Conservation (phyloP, 2,113 vertebrate species). For the Corydoras maculifer region DNA sequence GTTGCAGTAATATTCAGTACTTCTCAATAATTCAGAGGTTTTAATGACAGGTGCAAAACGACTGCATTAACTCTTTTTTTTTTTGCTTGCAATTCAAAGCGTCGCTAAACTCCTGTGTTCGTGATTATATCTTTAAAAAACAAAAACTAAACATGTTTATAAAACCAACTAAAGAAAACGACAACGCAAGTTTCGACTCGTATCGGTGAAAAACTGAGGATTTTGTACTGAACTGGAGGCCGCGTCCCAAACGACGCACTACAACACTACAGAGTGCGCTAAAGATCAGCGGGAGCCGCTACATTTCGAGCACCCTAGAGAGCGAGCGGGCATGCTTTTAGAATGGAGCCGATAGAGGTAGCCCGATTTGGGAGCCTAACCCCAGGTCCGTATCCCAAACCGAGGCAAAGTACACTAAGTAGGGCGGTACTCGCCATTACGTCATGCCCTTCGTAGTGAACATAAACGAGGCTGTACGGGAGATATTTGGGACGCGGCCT, state of each 20-base stretch:
- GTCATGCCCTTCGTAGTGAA: neutral
- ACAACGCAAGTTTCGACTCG: neutral
- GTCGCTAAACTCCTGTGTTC: too few species aligned
- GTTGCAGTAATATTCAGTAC: too few species aligned
- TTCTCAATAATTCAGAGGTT: too few species aligned
- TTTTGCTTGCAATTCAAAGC: too few species aligned
- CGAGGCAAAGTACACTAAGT: neutral
- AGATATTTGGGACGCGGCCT: neutral
- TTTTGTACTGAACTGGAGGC: neutral
- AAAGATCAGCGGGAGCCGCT: too few species aligned
- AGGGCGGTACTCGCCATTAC: neutral
- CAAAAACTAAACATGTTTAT: too few species aligned
- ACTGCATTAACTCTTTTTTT: too few species aligned
- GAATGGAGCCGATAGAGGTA: too few species aligned
- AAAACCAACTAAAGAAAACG: neutral
- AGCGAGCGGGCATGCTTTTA: too few species aligned
- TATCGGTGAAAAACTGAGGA: neutral
- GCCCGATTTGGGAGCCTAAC: neutral
- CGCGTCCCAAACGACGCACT: neutral
- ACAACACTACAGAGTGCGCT: neutral
- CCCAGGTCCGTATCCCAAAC: neutral
- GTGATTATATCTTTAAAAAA: too few species aligned
- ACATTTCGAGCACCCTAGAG: too few species aligned
- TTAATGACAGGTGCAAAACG: too few species aligned
- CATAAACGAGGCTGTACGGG: neutral